Base-by-base conservation (phyloP, 2,797 vertebrate species). In the Oreonectes daqikongensis region DNA sequence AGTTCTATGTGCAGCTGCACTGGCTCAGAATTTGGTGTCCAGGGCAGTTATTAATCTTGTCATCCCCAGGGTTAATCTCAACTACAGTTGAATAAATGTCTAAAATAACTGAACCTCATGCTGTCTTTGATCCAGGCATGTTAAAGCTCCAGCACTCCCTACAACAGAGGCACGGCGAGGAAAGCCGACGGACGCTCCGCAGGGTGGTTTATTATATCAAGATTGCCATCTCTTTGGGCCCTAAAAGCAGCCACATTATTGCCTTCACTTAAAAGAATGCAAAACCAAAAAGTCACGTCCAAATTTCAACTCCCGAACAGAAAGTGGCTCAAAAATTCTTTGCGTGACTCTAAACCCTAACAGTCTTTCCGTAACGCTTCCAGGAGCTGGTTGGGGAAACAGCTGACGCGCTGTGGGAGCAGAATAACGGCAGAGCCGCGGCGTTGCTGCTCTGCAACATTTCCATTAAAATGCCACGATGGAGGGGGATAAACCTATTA, bases 51-150 rank as follows among this genome's bases (percentile, higher is more conserved):
- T 90, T 88, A 88, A 90, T 88, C 84, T 89, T 57, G 65, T 72
- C 82, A 86, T 88, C 82, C 82, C 84, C 72, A 5, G 81, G 88
- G 86, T 90, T 91, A 90, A 91, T 88, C 87, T 86, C 22, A 22
- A 79, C 81, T 82, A 88, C 86, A 84, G 85, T 53, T 74, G 72
- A 88, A 79, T 79, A 80, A 60, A 80, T 88, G 70, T 64, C 83
- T 87, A 85, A 86, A 92, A 89, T 86, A 85, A 53, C 80, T 82
- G 48, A 85, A 73, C 61, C 81, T 82, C 67, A 79, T 64, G 66
- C 71, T 72, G 61, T 78, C 75, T 63, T 81, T 83, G 63, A 74
- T 80, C 57, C 60, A 59, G 60, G 61, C 80, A 70, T 69, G 69
- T 71, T 67, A 72, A 76, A 53, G 65, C 69, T 68, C 46, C 12